A percentile compares a stretch with the other conserved stretches of the same genome.
These are phyloP conservation scores for Sander lucioperca DNA, from an alignment of 2,113 vertebrate species.

Conservation along the genomic window DNA sequence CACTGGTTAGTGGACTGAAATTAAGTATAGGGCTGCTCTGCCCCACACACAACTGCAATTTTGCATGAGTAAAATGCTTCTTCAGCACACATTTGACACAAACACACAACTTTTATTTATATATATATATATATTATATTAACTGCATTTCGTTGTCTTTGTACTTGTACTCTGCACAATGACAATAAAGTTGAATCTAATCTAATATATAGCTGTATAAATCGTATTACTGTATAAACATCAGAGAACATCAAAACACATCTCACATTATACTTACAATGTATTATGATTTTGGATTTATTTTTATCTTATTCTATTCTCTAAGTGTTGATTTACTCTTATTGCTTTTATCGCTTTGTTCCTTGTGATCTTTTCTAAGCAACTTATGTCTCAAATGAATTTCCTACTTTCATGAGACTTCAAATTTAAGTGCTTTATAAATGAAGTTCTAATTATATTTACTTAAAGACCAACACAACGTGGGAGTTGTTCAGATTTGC, in stretches of 20 bases:
- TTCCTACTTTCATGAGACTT: not conserved
- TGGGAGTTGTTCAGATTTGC: conserved; percentile 16
- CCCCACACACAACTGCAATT: conserved; percentile 35
- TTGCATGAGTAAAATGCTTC: conserved; percentile 15
- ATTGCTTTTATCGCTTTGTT: not conserved
- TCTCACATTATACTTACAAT: not conserved
- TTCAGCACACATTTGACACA: conserved; percentile 19
- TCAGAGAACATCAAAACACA: conserved; percentile 13
- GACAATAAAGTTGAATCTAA: too few species aligned
- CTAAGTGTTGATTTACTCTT: not conserved
- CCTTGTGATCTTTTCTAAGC: not conserved
- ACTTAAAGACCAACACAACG: conserved; percentile 13
- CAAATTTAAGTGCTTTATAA: not conserved
- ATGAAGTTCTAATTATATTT: conserved; percentile 16
- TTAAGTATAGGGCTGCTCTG: conserved; percentile 58
- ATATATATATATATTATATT: too few species aligned
- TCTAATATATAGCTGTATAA: too few species aligned
- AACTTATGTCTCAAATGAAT: conserved; percentile 7
- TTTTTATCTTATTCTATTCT: not conserved
- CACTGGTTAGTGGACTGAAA: conserved; percentile 43
- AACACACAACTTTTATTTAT: not conserved
- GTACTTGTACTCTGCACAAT: too few species aligned
- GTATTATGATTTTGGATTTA: not conserved
- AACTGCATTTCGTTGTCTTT: too few species aligned
- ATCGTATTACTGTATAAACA: not conserved